Base-by-base conservation (phyloP, 1,140 invertebrate genomes). In the Steinernema khuongi region DNA sequence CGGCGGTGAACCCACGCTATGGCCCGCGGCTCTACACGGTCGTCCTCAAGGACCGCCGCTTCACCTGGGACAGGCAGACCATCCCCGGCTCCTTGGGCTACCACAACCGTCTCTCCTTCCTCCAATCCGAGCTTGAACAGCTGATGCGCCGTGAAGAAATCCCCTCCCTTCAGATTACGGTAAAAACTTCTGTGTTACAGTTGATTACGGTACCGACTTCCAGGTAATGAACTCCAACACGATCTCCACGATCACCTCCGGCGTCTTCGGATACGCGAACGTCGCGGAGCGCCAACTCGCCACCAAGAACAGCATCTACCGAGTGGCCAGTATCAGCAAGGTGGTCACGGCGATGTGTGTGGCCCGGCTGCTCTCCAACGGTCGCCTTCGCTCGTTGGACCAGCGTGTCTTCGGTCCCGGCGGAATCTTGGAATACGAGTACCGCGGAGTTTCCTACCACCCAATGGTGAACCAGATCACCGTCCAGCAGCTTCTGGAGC, bases 241-340 rank as follows among this genome's bases (percentile, higher is more conserved):
- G 4, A 17, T 22, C 7, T 17, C 11, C 22, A 11, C 50, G 26
- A 60, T 60, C 22, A 14, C 50, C 11, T 17, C 50, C 7, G 50
- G 50, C 50, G 50, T 60, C 50, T 60, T 60, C 50, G 50, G 50
- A 14, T 60, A 14, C 19, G 7, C 50, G 2, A 60, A 60, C 50
- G 19, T 60, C 11, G 50, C 50, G 4, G 50, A 60, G 22, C 7
- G 50, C 14, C 26, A 14, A 14, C 19, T 22, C 7, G 50, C 50
- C 14, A 60, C 4, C 22, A 60, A 11, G 7, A 22, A 14, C 31
- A 76, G 30, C 67, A 68, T 44, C 1, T 78, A 73, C 41, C 70
- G 76, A 30, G 74, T 78, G n/a, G 77, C 77, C 19, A 71, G 68
- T 1, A 70, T 78, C 17, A 78, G 72, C 68, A 78, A 78, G 67